A percentile compares a stretch with the other conserved stretches of the same genome.
phyloP scores from a whole-genome alignment of 2,113 vertebrate genomes.

The Lycaon pictus region DNA sequence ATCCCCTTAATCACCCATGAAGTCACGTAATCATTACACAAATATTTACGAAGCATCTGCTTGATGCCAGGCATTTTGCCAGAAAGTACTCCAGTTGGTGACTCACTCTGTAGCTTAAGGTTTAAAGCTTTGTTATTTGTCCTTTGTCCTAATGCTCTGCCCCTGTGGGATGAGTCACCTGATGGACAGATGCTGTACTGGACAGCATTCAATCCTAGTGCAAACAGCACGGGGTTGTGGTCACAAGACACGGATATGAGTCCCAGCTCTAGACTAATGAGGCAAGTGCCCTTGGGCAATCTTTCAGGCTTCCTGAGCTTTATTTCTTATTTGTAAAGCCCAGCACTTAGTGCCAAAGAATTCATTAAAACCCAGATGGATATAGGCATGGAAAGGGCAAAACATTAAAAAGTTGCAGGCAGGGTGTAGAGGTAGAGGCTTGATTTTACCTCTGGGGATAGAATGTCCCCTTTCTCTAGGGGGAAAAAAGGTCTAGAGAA shows the following conservation, averaged over 20 bases:
- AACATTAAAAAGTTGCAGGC: background rate
- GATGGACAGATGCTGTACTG: rapidly evolving
- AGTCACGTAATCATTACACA: background rate
- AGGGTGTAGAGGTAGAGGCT: background rate
- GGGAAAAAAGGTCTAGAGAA: background rate
- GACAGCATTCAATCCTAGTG: background rate
- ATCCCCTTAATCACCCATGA: background rate
- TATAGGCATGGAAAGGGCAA: background rate
- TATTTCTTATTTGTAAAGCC: background rate
- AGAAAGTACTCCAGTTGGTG: background rate
- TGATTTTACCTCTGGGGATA: background rate
- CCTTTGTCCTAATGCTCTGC: background rate
- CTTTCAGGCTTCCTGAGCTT: background rate
- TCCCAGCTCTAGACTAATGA: background rate
- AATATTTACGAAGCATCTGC: background rate
- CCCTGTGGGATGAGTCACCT: background rate
- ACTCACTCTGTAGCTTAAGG: background rate
- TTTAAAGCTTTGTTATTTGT: background rate
- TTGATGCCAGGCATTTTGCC: background rate
- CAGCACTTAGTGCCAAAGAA: background rate
- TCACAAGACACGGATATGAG: background rate
- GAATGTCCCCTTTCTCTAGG: background rate
- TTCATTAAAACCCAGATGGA: background rate
- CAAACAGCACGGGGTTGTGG: background rate
- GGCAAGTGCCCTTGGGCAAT: background rate